A percentile compares a stretch with the other conserved stretches of the same genome.
phyloP scores from a whole-genome alignment of 2,888 invertebrate species.

The Ophraella communa region DNA sequence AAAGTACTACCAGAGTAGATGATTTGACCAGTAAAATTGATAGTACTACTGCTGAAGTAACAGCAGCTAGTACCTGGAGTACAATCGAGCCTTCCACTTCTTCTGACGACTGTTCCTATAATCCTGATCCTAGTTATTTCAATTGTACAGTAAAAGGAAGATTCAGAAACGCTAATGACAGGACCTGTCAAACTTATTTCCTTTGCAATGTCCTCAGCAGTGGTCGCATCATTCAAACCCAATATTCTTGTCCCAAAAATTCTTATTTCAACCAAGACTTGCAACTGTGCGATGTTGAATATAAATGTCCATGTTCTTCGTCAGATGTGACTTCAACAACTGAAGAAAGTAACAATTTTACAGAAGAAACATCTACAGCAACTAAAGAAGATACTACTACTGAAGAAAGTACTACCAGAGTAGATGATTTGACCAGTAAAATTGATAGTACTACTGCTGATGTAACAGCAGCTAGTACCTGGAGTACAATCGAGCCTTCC shows the following conservation, averaged over 20 bases:
- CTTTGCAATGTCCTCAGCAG: constrained; percentile 40
- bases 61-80: no score
- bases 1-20: background rate
- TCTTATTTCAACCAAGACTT: constrained; percentile 40
- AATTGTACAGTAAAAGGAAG: constrained; percentile 55
- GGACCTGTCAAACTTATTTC: constrained; percentile 44
- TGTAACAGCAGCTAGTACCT: no score
- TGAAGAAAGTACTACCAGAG: no score
- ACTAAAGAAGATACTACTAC: background rate
- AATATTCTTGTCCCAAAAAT: constrained; percentile 38
- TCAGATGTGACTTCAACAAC: background rate
- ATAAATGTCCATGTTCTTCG: constrained; percentile 37
- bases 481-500: no score
- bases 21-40: no score
- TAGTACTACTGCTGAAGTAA: no score
- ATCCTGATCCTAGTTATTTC: constrained; percentile 26
- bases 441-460: no score
- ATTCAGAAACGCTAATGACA: constrained; percentile 58
- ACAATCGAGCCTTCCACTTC: no score
- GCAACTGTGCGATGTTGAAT: constrained; percentile 48
- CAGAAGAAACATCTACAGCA: no score
- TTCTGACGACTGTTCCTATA: background rate
- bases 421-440: no score
- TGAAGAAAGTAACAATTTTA: no score
- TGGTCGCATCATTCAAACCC: constrained; percentile 49